Conservation (phyloP, 2,113 vertebrate genomes). For the Vulpes lagopus region DNA sequence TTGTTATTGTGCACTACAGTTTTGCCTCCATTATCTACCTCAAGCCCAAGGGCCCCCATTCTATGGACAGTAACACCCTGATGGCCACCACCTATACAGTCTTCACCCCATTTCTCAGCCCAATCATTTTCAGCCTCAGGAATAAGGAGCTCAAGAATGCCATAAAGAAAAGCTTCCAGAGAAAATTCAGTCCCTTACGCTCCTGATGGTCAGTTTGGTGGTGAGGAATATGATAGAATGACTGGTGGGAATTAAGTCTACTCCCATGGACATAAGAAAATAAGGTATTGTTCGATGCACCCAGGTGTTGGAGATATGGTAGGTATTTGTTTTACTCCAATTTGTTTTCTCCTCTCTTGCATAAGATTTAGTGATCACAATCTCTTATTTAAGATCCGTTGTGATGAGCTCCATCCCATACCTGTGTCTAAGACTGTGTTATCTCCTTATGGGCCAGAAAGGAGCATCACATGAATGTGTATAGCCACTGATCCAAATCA, state of each 20-base stretch:
- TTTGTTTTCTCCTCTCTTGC: neutral
- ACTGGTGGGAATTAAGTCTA: too few species aligned
- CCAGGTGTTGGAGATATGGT: neutral
- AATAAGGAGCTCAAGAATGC: constrained; percentile 73
- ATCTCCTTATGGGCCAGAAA: neutral
- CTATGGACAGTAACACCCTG: too few species aligned
- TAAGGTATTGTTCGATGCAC: neutral
- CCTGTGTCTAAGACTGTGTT: neutral
- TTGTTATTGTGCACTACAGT: too few species aligned
- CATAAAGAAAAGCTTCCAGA: neutral
- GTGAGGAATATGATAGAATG: too few species aligned
- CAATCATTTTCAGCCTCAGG: constrained; percentile 73
- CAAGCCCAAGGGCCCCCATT: too few species aligned
- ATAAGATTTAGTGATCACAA: neutral
- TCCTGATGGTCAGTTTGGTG: neutral
- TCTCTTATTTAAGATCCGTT: neutral
- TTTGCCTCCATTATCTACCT: too few species aligned
- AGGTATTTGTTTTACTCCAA: neutral
- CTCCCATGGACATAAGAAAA: neutral
- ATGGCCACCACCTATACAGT: constrained; percentile 48
- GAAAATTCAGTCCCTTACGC: neutral
- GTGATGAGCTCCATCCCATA: neutral
- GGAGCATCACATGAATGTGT: neutral
- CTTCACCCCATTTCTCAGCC: constrained; percentile 75
- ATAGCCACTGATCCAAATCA: neutral